A percentile compares a stretch with the other conserved stretches of the same genome.
phyloP scores from a whole-genome alignment of 2,113 vertebrate species.

The Girardinichthys multiradiatus region DNA sequence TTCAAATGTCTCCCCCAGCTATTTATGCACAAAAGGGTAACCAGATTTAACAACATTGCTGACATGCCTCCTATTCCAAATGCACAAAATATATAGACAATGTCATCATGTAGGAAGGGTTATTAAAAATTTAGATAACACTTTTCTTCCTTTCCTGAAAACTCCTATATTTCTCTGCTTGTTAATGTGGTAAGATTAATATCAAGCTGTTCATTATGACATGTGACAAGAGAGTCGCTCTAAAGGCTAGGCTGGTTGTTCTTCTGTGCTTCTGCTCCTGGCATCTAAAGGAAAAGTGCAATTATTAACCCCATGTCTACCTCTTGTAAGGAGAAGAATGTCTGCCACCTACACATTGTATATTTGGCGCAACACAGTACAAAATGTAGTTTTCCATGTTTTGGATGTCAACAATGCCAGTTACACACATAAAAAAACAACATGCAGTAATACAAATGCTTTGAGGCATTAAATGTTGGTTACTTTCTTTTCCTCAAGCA shows the following conservation, averaged over 20 bases:
- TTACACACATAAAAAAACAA: background rate
- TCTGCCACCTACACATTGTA: constrained; percentile 50
- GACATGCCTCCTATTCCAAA: constrained; percentile 58
- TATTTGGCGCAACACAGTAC: constrained; percentile 36
- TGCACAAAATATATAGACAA: constrained; percentile 62
- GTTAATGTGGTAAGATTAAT: constrained; percentile 71
- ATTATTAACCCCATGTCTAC: constrained; percentile 64
- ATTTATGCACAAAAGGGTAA: constrained; percentile 60
- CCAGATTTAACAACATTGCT: constrained; percentile 50
- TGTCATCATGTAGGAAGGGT: constrained; percentile 53
- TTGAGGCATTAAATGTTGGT: too few relatives aligned
- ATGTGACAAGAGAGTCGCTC: constrained; percentile 44
- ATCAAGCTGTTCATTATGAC: constrained; percentile 73
- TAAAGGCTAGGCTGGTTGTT: constrained; percentile 47
- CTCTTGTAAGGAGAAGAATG: constrained; percentile 34
- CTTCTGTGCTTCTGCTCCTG: constrained; percentile 25
- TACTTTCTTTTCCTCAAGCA: too few relatives aligned
- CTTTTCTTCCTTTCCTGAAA: constrained; percentile 55
- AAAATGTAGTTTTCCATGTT: constrained; percentile 22
- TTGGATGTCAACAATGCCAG: constrained; percentile 8
- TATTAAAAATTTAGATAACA: constrained; percentile 78
- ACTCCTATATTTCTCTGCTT: constrained; percentile 56
- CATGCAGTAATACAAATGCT: too few relatives aligned
- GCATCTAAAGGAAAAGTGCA: constrained; percentile 58
- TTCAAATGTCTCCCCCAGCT: constrained; percentile 65